phyloP scores from a whole-genome alignment of 2,888 invertebrate genomes.

The Cosmopolites sordidus region DNA sequence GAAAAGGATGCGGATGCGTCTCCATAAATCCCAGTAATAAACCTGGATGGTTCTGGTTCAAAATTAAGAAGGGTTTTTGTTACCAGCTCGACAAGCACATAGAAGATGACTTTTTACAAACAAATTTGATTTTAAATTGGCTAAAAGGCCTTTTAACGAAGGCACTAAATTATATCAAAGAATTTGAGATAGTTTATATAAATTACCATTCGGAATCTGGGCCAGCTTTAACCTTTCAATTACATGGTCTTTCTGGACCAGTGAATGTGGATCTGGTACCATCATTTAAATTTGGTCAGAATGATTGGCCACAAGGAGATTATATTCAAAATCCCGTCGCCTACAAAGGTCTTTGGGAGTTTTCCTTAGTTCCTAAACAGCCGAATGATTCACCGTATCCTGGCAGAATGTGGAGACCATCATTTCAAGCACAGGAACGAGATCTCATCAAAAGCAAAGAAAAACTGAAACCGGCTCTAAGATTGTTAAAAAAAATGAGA shows the following conservation, averaged over 20 bases:
- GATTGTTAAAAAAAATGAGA: constrained; percentile 21
- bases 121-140: constrained; percentile 17
- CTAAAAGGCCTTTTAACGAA: constrained; percentile 6
- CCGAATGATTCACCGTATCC: not conserved
- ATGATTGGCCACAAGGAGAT: constrained; percentile 8
- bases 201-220: constrained; percentile 8
- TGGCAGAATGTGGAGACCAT: constrained; percentile 18
- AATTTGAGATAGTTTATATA: not conserved
- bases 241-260: constrained; percentile 4
- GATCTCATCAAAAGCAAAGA: constrained; percentile 9
- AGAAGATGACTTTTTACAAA: constrained; percentile 14
- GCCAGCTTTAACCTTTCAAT: constrained; percentile 19
- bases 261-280: constrained; percentile 15
- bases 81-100: constrained; percentile 7
- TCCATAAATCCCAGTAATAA: too few species aligned
- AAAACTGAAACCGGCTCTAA: constrained; percentile 15
- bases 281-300: constrained; percentile 13
- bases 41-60: constrained; percentile 47
- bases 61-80: constrained; percentile 6
- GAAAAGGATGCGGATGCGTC: constrained; percentile 32
- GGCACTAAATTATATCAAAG: not conserved
- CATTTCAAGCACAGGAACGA: constrained; percentile 21
- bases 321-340: constrained; percentile 2
- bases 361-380: constrained; percentile 15
- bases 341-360: too few species aligned